Evolutionary conservation across 1,140 invertebrate species (phyloP), one percentile per base, ranked within the genome.

Genomic region (Idris sp.): DNA sequence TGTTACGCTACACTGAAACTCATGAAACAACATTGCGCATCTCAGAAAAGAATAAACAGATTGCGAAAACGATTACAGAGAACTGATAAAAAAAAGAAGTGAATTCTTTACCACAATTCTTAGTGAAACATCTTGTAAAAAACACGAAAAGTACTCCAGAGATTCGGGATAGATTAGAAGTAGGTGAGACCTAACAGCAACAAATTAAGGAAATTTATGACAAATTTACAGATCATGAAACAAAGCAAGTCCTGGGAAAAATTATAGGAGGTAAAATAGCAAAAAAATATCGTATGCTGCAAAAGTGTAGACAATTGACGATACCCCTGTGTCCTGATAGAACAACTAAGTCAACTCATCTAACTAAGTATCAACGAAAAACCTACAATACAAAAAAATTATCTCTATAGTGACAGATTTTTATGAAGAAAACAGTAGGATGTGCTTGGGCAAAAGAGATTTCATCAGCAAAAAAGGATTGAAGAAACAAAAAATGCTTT

Each of bases 381-480:
- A 22, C 1, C 2, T 14, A 49, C 16, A 0, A 13, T 6, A 33
- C 31, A 14, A 36, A 10, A 7, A 54, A 41, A 19, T 8, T 41
- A 40, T 26, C 36, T 54, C 31, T 54, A 54, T 26, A 11, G 53
- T 58, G 35, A n/a, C 18, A 31, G 31, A 49, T 26, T 49, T 61
- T 31, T 61, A 14, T 49, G 58, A 48, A 18, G 28, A 48, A 19
- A 49, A 48, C 4, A 61, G 58, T 6, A 13, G 58, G 13, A 61
- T 49, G 15, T 48, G 41, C 19, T 44, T 44, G 19, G 58, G 58
- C 14, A 72, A 76, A 22, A 79, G 81, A 61, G 48, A 77, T 88
- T 88, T 86, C 87, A 89, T 89, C 87, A 88, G 88, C 3, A 15
- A 89, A 86, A 89, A 88, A 6, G 53, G 46, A 7, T 31, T 73